Conservation (phyloP, 2,797 vertebrate species). For the Florisuga fusca region DNA sequence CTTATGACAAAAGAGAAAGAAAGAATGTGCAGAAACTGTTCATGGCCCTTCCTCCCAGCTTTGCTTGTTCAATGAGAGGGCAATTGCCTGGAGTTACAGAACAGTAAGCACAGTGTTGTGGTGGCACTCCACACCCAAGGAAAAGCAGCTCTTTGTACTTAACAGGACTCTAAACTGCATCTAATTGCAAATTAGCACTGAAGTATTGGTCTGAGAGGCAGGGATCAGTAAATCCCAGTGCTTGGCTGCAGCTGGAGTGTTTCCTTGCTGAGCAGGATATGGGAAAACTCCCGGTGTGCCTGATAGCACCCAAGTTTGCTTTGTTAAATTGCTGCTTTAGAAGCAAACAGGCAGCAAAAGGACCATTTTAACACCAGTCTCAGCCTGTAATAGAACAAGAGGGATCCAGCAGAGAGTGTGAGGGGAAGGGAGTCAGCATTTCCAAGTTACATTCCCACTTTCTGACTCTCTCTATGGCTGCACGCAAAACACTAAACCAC, state of each 20-base stretch:
- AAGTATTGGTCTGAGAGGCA: neutral
- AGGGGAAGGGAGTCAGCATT: neutral
- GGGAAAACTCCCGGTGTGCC: neutral
- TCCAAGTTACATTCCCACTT: neutral
- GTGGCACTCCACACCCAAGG: neutral
- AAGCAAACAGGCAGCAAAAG: neutral
- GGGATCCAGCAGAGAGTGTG: neutral
- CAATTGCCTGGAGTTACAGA: neutral
- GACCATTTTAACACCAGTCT: neutral
- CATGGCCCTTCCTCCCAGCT: neutral
- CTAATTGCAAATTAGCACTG: neutral
- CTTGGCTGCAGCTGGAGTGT: neutral
- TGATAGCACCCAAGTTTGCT: neutral
- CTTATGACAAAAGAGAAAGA: neutral
- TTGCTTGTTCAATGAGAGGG: neutral
- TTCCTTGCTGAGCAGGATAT: neutral
- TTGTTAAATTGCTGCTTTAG: neutral
- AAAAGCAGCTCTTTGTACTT: neutral
- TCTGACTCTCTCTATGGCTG: neutral
- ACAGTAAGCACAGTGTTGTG: neutral
- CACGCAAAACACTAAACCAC: rapidly evolving
- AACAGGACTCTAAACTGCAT: neutral
- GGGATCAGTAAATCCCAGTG: neutral
- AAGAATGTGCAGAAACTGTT: neutral
- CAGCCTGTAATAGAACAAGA: neutral